phyloP scores from a whole-genome alignment of 2,113 vertebrate genomes.

The Rhadina sibilatrix region DNA sequence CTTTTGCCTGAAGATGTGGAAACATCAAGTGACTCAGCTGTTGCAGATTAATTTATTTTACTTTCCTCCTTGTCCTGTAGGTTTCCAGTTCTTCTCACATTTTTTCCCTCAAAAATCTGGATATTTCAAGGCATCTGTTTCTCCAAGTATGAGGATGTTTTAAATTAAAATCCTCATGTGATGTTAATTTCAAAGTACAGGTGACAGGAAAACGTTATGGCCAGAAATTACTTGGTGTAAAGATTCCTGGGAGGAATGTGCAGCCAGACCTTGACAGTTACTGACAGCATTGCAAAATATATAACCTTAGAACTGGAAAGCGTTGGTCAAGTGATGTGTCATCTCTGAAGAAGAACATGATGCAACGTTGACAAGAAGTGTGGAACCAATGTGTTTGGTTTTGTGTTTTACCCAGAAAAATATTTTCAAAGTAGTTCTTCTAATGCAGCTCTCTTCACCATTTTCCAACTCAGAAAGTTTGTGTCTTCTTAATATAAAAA shows the following conservation, averaged over 20 bases:
- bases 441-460: not conserved
- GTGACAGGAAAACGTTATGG: not conserved
- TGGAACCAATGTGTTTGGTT: not conserved
- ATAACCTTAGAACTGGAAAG: not conserved
- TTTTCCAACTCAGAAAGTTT: not conserved
- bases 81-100: not conserved
- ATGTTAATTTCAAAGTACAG: not conserved
- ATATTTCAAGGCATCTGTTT: not conserved
- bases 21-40: not conserved
- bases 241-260: not conserved
- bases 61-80: not conserved
- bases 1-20: not conserved
- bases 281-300: not conserved
- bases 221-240: not conserved
- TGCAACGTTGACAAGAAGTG: not conserved
- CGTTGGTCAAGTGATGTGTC: not conserved
- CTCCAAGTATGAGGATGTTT: not conserved
- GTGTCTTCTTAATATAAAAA: not conserved
- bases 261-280: not conserved
- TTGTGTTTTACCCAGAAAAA: not conserved
- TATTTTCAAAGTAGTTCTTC: not conserved
- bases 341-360: not conserved
- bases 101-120: not conserved
- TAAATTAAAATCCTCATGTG: not conserved
- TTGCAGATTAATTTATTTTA: not conserved